These are phyloP conservation scores for Notocelia uddmanniana DNA, from an alignment of 2,888 invertebrate species.

Conservation along the genomic window DNA sequence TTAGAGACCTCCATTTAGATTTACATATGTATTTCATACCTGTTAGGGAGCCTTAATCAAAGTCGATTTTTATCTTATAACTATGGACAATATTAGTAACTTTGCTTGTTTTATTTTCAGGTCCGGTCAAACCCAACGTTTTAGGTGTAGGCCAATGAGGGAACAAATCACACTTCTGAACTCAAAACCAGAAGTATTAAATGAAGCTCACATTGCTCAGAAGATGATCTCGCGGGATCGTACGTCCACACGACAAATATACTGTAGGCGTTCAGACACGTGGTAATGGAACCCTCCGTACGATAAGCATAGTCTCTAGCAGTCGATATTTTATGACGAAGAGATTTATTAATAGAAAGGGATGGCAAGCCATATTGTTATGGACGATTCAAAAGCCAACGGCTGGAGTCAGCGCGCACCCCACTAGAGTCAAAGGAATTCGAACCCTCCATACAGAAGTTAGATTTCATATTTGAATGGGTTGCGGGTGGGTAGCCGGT, in stretches of 20 bases:
- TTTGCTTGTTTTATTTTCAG: constrained; percentile 57
- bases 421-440: no score
- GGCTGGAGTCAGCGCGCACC: no score
- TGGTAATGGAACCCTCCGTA: constrained; percentile 62
- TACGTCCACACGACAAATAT: constrained; percentile 77
- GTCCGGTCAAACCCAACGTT: constrained; percentile 66
- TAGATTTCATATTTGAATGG: no score
- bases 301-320: constrained; percentile 40
- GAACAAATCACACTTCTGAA: constrained; percentile 48
- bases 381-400: no score
- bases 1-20: neutral
- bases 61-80: neutral
- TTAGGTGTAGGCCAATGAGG: constrained; percentile 61
- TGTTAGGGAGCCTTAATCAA: neutral
- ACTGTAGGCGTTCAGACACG: constrained; percentile 48
- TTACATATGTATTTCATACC: neutral
- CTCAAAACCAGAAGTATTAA: constrained; percentile 48
- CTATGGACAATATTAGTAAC: neutral
- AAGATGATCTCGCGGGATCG: constrained; percentile 62
- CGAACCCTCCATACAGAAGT: no score
- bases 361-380: constrained; percentile 11
- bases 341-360: constrained; percentile 28
- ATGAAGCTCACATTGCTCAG: constrained; percentile 65
- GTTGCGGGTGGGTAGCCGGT: no score
- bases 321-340: constrained; percentile 39